Evolutionary conservation across 1,140 invertebrate genomes (phyloP), one percentile per base, ranked within the genome.

Genomic region (Pseudomyrmex concolor): DNA sequence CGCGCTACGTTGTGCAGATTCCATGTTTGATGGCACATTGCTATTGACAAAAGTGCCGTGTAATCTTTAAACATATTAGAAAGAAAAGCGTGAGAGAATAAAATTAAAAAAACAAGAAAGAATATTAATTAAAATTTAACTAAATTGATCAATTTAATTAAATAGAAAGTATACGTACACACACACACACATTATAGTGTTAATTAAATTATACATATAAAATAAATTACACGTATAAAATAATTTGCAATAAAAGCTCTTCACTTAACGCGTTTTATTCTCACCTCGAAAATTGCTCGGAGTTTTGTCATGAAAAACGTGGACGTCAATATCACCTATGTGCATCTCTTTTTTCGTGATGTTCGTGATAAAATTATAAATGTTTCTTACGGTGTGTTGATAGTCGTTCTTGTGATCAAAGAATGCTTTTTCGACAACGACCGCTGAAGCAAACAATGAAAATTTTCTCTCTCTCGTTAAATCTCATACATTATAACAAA

Each of bases 1-100:
- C 95, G 91, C 0, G 95, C 95, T 17, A 92, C 90, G 55, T 95
- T 93, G 90, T 95, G 96, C 67, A 97, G 93, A 2, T 94, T 93
- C 97, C 97, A 97, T 0, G 96, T 97, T 82, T 95, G 95, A 25
- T 95, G 88, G 89, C 97, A 97, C 1, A 95, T 96, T 22, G 96
- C 95, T 43, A 97, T 93, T 12, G 96, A 97, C 62, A 97, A 94
- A 55, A 97, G 95, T 50, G 96, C 95, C 68, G 96, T 94, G 85
- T 96, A 96, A 94, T 97, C 97, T 97, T 82, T 60, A 22, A 1
- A 13, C n/a, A 64, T 22, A 17, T 66, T 51, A 80, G 34, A 34
- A 34, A 34, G 34, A 34, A 34, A 34, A 34, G 34, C 34, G 34
- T 34, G 34, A 34, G 0, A 34, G 34, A 34, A 34, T n/a, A 5